Percentiles rank a stretch among this genome's conserved stretches.
These are phyloP conservation scores for Philypnodon macrostomus DNA, from an alignment of 2,797 vertebrate genomes.

Conservation along the genomic window DNA sequence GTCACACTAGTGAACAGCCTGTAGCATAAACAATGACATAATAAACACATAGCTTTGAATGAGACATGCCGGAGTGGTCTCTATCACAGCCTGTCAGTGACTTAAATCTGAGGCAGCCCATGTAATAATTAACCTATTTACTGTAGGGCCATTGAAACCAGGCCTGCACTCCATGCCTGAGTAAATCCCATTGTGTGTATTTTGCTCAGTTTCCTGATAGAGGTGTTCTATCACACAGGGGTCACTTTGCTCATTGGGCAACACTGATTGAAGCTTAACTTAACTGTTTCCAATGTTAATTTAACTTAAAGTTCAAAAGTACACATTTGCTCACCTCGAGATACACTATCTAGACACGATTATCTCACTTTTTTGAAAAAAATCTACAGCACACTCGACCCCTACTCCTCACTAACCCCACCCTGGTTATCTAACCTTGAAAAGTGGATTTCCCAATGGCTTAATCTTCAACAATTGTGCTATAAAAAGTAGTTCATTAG, in stretches of 20 bases:
- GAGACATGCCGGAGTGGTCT: neutral
- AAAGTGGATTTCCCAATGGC: conserved; percentile 43
- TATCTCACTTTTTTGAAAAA: conserved; percentile 27
- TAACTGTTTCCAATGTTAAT: too few relatives aligned
- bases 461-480: conserved; percentile 41
- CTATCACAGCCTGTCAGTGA: neutral
- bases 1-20: too few relatives aligned
- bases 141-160: conserved; percentile 53
- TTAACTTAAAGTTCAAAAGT: conserved; percentile 3
- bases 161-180: conserved; percentile 49
- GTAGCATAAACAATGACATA: too few relatives aligned
- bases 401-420: neutral
- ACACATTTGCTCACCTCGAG: neutral
- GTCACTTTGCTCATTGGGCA: conserved; percentile 66
- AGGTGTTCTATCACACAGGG: conserved; percentile 28
- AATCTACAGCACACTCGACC: conserved; percentile 6
- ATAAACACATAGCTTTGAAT: neutral
- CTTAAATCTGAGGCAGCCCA: conserved; percentile 21
- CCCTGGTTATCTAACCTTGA: neutral
- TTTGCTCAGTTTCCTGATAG: conserved; percentile 53
- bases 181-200: conserved; percentile 49
- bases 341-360: conserved; percentile 20
- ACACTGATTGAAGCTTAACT: conserved; percentile 34
- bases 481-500: conserved; percentile 29
- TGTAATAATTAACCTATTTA: conserved; percentile 73